Base-by-base conservation (phyloP, 2,797 vertebrate species). In the Sylvia borin region DNA sequence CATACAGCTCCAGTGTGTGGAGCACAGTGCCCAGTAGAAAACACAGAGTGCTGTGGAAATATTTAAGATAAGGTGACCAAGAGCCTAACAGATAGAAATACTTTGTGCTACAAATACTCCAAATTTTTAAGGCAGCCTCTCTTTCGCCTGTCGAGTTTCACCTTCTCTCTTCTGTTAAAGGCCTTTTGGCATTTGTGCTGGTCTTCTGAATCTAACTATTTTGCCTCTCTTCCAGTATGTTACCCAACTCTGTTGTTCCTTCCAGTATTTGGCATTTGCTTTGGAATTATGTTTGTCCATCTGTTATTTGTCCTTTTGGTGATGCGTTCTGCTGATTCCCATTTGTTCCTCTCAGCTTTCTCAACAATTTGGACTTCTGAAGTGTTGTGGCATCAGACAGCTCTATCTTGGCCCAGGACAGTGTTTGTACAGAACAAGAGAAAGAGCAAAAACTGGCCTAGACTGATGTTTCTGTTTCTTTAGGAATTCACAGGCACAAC, bases 251-350 rank as follows among this genome's bases (percentile, higher is more conserved):
- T 95, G 96, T 97, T 95, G 95, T 93, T 96, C 95, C 93, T 97
- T 97, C 94, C 93, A 83, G 91, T 97, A 94, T 96, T 96, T 98
- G 97, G 97, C 97, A 93, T 95, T 97, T 95, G 91, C 86, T 95
- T 97, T 97, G 83, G 90, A 95, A 93, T 97, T 97, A 97, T 97
- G 96, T 97, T 97, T 97, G 97, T 97, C 97, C 97, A 97, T 98
- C 98, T 98, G 97, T 97, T 98, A 96, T 97, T 97, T 97, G 97
- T 97, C 97, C 96, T 97, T 96, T 97, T 97, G 97, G 95, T 94
- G 88, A 97, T 97, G 94, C 54, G 75, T 95, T 94, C 92, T 97
- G 90, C 94, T 29, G 94, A 93, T 93, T 97, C 92, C 90, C 93
- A 93, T 96, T 96, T 97, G 95, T 96, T 96, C 93, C 90, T 95